Evolutionary conservation across 1,140 invertebrate genomes (phyloP).

Genomic region (Danaus plexippus): DNA sequence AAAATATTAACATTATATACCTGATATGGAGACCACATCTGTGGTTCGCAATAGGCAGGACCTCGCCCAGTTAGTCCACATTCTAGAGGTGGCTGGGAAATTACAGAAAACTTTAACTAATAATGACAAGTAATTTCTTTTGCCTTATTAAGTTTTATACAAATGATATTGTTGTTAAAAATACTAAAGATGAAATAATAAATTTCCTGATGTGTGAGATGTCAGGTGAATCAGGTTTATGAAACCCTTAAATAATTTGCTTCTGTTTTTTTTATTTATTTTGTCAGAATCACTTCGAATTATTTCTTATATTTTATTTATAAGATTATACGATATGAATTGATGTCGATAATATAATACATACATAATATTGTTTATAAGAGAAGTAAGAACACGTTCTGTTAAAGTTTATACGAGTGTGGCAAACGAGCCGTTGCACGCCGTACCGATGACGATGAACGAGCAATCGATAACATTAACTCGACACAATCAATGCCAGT

Average conservation of each 20-base stretch:
- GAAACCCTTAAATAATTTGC: background rate
- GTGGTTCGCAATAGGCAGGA: slow-evolving; percentile 50
- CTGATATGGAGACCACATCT: slow-evolving; percentile 64
- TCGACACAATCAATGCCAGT: slow-evolving; percentile 14
- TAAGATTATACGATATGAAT: slow-evolving; percentile 1
- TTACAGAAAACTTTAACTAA: slow-evolving; percentile 17
- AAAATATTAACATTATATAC: slow-evolving; percentile 21
- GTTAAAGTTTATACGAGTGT: slow-evolving; percentile 12
- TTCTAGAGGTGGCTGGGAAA: slow-evolving; percentile 59
- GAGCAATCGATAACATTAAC: slow-evolving; percentile 28
- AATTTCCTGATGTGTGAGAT: background rate
- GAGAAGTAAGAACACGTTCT: background rate
- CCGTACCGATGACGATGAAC: slow-evolving; percentile 26
- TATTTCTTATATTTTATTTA: background rate
- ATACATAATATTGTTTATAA: no score
- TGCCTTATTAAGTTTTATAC: no score
- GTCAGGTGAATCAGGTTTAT: slow-evolving; percentile 6
- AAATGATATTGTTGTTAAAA: no score
- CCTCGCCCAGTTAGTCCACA: slow-evolving; percentile 48
- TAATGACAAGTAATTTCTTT: background rate
- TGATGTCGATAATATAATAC: slow-evolving; percentile 10
- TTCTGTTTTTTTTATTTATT: no score
- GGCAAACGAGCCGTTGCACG: slow-evolving; percentile 18
- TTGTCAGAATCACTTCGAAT: no score
- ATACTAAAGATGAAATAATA: no score